A percentile compares a stretch with the other conserved stretches of the same genome.
Conservation (phyloP, 2,888 invertebrate species). For the Polietes domitor region DNA sequence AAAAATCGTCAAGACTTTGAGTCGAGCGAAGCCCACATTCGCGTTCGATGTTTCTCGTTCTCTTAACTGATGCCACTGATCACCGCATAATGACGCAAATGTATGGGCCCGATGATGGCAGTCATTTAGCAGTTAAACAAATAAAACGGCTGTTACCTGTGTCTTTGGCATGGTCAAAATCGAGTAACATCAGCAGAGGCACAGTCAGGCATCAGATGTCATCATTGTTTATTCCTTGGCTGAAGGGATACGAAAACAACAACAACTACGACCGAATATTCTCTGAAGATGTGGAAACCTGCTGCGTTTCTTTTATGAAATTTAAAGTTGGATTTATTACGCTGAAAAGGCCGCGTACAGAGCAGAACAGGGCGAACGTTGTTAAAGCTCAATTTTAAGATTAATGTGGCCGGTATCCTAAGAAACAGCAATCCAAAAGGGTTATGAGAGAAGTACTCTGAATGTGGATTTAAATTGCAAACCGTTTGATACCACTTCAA, state of each 20-base stretch:
- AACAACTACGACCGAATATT: background rate
- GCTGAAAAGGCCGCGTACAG: slow-evolving; percentile 45
- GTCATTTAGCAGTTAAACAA: slow-evolving; percentile 50
- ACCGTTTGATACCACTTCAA: too few species aligned
- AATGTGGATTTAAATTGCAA: too few species aligned
- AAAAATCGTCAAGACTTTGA: slow-evolving; percentile 60
- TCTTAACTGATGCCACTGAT: slow-evolving; percentile 1
- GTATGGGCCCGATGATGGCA: slow-evolving; percentile 43
- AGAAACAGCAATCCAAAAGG: background rate
- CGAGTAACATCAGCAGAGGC: background rate
- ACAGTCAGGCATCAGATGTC: slow-evolving; percentile 35
- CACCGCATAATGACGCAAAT: slow-evolving; percentile 8
- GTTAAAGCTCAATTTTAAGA: slow-evolving; percentile 57
- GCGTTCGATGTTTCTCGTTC: slow-evolving; percentile 17
- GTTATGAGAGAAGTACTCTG: too few species aligned
- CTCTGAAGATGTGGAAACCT: slow-evolving; percentile 47
- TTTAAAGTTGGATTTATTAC: slow-evolving; percentile 59
- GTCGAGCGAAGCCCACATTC: background rate
- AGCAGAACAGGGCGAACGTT: slow-evolving; percentile 14
- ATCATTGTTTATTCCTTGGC: slow-evolving; percentile 53
- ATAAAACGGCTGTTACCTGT: slow-evolving; percentile 32
- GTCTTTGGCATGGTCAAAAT: background rate
- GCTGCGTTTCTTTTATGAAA: slow-evolving; percentile 49
- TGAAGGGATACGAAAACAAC: background rate
- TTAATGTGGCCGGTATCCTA: background rate